Evolutionary conservation across 2,797 vertebrate species (phyloP).

Genomic region (Urophycis tenuis): DNA sequence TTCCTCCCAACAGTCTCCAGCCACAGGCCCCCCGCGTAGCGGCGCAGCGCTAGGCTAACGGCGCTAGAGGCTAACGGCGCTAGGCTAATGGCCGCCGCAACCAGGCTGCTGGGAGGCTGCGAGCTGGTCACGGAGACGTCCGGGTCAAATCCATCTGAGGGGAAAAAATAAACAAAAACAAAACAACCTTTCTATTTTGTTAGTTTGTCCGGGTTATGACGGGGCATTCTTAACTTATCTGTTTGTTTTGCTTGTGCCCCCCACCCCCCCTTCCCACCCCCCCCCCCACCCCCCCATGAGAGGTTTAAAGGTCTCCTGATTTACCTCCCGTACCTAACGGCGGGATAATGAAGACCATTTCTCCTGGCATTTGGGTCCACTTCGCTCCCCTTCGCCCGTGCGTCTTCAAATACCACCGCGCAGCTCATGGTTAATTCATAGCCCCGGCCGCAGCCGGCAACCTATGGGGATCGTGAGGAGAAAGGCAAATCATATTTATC

Average conservation of each 20-base stretch:
- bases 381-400: slow-evolving; percentile 16
- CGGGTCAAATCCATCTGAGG: too few species aligned
- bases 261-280: neutral
- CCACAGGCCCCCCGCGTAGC: neutral
- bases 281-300: neutral
- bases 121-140: neutral
- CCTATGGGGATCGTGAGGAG: slow-evolving; percentile 10
- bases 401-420: slow-evolving; percentile 19
- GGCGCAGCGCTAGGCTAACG: neutral
- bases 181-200: slow-evolving; percentile 37
- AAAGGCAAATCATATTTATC: slow-evolving; percentile 20
- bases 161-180: too few species aligned
- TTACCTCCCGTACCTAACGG: slow-evolving; percentile 19
- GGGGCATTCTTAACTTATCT: neutral
- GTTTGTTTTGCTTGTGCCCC: slow-evolving; percentile 12
- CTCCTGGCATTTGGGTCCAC: neutral
- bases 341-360: slow-evolving; percentile 11
- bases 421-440: slow-evolving; percentile 17
- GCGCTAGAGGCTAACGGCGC: too few species aligned
- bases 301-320: slow-evolving; percentile 10
- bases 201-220: slow-evolving; percentile 22
- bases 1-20: neutral
- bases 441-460: neutral
- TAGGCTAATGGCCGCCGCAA: neutral
- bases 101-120: neutral